Base-by-base conservation (phyloP, 2,797 vertebrate genomes). In the Spea hammondii region DNA sequence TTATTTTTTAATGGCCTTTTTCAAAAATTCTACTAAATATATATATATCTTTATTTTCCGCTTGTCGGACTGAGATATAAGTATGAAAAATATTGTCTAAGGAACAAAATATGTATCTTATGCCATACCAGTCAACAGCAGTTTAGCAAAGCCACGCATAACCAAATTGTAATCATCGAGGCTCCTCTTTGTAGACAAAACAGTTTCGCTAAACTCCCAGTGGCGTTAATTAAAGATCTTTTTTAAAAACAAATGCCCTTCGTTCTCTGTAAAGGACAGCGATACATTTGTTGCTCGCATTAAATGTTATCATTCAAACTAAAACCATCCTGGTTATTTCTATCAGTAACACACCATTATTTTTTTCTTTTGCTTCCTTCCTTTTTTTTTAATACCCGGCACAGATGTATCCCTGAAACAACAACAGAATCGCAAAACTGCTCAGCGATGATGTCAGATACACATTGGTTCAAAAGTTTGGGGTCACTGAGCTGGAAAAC, bases 201-300 rank as follows among this genome's bases (percentile, higher is more conserved):
- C 70, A 71, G 51, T 10, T 11, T 6, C 9, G 49, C 49, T 32
- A 8, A 13, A 0, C 51, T 71, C 70, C 70, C 70, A 55, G 53
- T 7, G 70, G 70, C 70, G 10, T 46, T 57, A 57, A 71, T 71
- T 71, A 71, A 57, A 57, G 14, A 11, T 32, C 68, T 32, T 70
- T 70, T 57, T 54, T 53, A 4, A 11, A 13, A 57, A 71, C 70
- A 57, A 47, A 17, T 5, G 50, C 32, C 50, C 51, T 4, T 47
- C 51, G 66, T 70, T 70, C 12, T 51, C 7, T 49, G 46, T 50
- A 68, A 14, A 68, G 47, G 2, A 46, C 45, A 48, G 66, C n/a
- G 13, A 8, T 14, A 68, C 66, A 68, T 50, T 49, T 70, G 65
- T 32, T 66, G 44, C 32, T 9, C 32, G 9, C 11, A 46, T 46